Evolutionary conservation across 2,797 vertebrate genomes (phyloP), one percentile per base, ranked within the genome.

Genomic region (Luscinia megarhynchos): DNA sequence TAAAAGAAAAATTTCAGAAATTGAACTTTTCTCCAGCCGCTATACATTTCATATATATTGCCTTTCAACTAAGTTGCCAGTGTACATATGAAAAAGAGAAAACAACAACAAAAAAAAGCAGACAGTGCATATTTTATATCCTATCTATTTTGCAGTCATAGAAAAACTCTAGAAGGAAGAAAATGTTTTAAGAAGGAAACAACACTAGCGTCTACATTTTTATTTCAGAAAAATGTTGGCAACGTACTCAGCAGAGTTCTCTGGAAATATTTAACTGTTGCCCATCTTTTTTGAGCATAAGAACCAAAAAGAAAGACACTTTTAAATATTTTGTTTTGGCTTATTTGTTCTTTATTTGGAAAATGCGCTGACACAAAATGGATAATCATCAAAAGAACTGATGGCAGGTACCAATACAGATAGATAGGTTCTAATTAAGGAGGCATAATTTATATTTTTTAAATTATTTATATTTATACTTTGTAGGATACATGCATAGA

Each of bases 161-260:
- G 32, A 36, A 41, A 89, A 82, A 12, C 27, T 30, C 24, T 27
- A 64, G 24, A 83, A 79, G 32, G 30, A 87, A 73, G 16, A 84
- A 74, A 34, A 48, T 18, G 2, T 48, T 92, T 81, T 70, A 70
- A 83, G 81, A 89, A 66, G 46, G 53, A 74, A 92, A 64, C 5
- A 72, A 46, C 20, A 15, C 11, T 43, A 11, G 5, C 50, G 3
- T 38, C 64, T 61, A 50, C 21, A 67, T 50, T 85, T 66, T 83
- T 70, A 46, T n/a, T 67, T 93, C 62, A 57, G 69, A 67, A 96
- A 84, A 79, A 11, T 59, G 2, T 61, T 87, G 63, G 32, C 54
- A 77, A 74, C 6, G 9, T 21, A 12, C 3, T 63, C 15, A 58
- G 15, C 17, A 51, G 22, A 80, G 34, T 57, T 74, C 23, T 90